Evolutionary conservation across 2,888 invertebrate genomes (phyloP), one percentile per base, ranked within the genome.

Genomic region (Pachycephus smyrnensis): DNA sequence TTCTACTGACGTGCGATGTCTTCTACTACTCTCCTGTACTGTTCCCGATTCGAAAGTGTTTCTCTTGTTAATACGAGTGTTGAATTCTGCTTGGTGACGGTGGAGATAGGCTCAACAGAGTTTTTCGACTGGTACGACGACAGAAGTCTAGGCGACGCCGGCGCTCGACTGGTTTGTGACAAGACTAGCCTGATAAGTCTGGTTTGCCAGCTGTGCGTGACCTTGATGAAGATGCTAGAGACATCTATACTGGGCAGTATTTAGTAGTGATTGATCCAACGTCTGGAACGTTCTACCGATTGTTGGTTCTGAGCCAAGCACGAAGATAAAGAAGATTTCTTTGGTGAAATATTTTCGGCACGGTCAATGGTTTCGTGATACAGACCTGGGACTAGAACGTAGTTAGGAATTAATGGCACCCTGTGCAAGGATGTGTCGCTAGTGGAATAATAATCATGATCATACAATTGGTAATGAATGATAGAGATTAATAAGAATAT

Each of bases 131-230:
- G 82, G 84, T 86, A 80, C 82, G 55, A 74, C 76, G 75, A 35
- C 68, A 73, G 36, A 77, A 78, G 73, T 76, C 79, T 78, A 85
- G 85, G 80, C 75, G 85, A 81, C 84, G 84, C 82, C 82, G 79
- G 81, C 75, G 36, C 40, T 78, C 84, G 77, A 73, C 73, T 81
- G 80, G 76, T 81, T 84, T 79, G 82, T 82, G 81, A 32, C 82
- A 82, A 84, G 81, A 76, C 80, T 81, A 80, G 80, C 79, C 80
- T 32, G 74, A 74, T 74, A 74, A 74, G 11, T 74, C 33, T 12
- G 12, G 12, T 15, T 33, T 74, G 35, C 74, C 23, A 12, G 71
- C 33, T 30, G 23, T 35, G 12, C 11, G 6, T 23, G 74, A n/a
- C 23, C 74, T 74, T 74, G 23, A 12, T 71, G 23, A 30, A 32